Evolutionary conservation across 2,113 vertebrate species (phyloP).

Genomic region (Eublepharis macularius): DNA sequence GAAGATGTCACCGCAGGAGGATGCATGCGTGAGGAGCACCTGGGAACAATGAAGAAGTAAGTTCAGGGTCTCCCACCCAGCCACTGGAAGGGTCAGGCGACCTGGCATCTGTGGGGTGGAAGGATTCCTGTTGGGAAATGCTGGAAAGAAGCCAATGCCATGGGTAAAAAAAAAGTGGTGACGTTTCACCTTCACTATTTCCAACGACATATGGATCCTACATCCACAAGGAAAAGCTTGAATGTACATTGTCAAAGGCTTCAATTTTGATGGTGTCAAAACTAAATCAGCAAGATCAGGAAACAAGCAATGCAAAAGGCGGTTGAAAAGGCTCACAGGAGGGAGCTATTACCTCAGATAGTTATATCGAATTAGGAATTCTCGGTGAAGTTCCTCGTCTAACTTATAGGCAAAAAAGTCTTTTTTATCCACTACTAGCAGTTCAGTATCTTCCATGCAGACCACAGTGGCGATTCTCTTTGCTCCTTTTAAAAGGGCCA

Average conservation of each 20-base stretch:
- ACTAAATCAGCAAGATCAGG: not conserved
- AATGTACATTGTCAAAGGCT: not conserved
- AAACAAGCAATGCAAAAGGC: not conserved
- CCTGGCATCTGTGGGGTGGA: no score
- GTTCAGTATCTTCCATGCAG: conserved; percentile 73
- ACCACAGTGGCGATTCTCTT: conserved; percentile 59
- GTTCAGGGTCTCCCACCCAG: no score
- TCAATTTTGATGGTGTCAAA: not conserved
- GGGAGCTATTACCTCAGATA: conserved; percentile 62
- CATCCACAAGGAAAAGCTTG: not conserved
- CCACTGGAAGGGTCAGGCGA: no score
- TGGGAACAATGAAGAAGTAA: no score
- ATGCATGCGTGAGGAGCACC: no score
- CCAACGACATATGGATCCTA: not conserved
- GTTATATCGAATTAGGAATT: conserved; percentile 47
- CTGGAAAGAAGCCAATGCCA: no score
- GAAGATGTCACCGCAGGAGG: no score
- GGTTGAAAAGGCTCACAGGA: not conserved
- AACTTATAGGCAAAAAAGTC: conserved; percentile 67
- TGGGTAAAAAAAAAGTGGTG: no score
- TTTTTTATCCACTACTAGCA: conserved; percentile 70
- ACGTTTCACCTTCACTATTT: no score
- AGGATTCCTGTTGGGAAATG: no score
- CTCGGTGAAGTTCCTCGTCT: conserved; percentile 66
- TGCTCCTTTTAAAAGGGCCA: conserved; percentile 56